A percentile compares a stretch with the other conserved stretches of the same genome.
Evolutionary conservation across 2,113 vertebrate species (phyloP).

Genomic region (Dasyornis broadbenti): DNA sequence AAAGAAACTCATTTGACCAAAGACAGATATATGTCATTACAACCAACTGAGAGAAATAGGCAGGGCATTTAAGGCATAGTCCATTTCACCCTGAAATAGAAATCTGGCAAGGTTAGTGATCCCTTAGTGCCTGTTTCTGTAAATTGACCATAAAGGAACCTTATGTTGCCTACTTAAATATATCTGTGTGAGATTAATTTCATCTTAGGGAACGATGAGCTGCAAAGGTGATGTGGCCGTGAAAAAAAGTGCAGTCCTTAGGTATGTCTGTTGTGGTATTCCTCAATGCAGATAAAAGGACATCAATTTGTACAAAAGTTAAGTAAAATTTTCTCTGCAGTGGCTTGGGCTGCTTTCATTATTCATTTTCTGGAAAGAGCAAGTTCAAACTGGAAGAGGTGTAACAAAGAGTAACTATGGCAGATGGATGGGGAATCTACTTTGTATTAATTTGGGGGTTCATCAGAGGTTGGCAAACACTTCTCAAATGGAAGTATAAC

Average conservation of each 20-base stretch:
- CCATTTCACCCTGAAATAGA: neutral
- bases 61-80: neutral
- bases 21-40: neutral
- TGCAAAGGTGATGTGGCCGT: neutral
- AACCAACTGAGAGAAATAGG: neutral
- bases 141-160: neutral
- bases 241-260: neutral
- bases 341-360: neutral
- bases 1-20: neutral
- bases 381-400: neutral
- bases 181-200: neutral
- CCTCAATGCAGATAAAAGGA: neutral
- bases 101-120: constrained; percentile 24
- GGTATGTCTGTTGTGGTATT: neutral
- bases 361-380: neutral
- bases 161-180: neutral
- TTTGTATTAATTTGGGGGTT: neutral
- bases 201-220: neutral
- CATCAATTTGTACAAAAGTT: neutral
- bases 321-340: neutral
- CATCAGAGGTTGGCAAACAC: neutral
- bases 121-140: neutral
- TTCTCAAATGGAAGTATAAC: neutral
- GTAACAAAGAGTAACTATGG: neutral
- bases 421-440: neutral